Evolutionary conservation across 2,113 vertebrate species (phyloP).

Genomic region (Rattus rattus): DNA sequence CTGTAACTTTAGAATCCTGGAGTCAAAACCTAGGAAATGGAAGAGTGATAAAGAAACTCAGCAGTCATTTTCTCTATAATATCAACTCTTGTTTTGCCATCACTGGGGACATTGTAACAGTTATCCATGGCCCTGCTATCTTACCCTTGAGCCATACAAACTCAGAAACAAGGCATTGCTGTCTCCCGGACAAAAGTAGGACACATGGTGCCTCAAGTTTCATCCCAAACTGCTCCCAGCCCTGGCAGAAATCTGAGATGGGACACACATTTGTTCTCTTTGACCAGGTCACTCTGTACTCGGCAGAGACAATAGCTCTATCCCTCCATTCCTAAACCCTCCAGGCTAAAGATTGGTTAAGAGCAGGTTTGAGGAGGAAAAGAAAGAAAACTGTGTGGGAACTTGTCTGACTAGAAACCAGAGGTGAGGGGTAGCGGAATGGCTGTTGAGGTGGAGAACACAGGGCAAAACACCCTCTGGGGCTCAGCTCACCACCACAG

Average conservation of each 20-base stretch:
- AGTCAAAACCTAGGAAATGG: not conserved
- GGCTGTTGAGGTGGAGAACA: not conserved
- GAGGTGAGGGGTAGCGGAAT: rapidly evolving
- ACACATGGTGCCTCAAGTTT: not conserved
- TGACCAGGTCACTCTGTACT: not conserved
- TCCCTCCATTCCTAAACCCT: not conserved
- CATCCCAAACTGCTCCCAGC: not conserved
- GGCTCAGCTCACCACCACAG: not conserved
- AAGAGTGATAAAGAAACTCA: not conserved
- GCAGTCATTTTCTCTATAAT: not conserved
- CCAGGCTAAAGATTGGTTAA: not conserved
- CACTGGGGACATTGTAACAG: not conserved
- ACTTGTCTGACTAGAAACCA: not conserved
- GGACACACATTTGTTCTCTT: not conserved
- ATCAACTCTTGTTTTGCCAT: not conserved
- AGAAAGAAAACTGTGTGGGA: not conserved
- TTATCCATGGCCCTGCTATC: constrained; percentile 18
- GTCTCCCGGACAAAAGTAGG: constrained; percentile 42
- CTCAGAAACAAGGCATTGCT: constrained; percentile 55
- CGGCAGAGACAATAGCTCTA: not conserved
- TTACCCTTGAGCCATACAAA: constrained; percentile 15
- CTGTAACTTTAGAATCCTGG: not conserved
- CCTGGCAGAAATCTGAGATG: rapidly evolving
- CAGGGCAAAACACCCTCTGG: not conserved
- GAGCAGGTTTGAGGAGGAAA: not conserved